Conservation (phyloP, 2,888 invertebrate species). For the Ommatoiulus sabulosus region DNA sequence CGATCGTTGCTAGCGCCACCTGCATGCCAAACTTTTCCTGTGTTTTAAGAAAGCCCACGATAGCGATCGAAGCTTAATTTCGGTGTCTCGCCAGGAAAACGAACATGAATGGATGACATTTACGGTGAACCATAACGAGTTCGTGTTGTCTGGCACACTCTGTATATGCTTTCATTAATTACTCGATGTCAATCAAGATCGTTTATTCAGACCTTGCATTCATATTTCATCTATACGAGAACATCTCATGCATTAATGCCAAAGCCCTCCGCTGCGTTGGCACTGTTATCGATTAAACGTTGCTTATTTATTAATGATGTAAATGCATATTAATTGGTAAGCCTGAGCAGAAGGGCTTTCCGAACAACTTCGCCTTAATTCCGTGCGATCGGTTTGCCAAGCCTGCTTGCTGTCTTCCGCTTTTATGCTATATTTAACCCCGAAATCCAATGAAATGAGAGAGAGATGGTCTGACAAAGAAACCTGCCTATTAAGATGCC, state of each 20-base stretch:
- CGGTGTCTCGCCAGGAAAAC: background rate
- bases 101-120: conserved; percentile 3
- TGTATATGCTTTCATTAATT: background rate
- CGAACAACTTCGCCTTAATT: background rate
- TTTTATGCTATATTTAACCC: background rate
- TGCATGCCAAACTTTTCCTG: too few relatives aligned
- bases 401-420: background rate
- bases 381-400: background rate
- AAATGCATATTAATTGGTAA: conserved; percentile 35
- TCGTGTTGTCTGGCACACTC: background rate
- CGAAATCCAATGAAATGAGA: background rate
- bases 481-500: background rate
- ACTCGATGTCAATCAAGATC: conserved; percentile 15
- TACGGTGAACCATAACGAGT: conserved; percentile 24
- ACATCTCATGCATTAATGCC: conserved; percentile 5
- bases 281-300: background rate
- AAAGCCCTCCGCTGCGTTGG: background rate
- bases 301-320: conserved; percentile 43
- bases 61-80: background rate
- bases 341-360: background rate
- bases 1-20: too few relatives aligned
- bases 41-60: background rate
- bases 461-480: background rate
- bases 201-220: conserved; percentile 6
- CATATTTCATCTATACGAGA: background rate